A percentile compares a stretch with the other conserved stretches of the same genome.
Conservation (phyloP, 2,888 invertebrate genomes). For the Drosophila anomalata region DNA sequence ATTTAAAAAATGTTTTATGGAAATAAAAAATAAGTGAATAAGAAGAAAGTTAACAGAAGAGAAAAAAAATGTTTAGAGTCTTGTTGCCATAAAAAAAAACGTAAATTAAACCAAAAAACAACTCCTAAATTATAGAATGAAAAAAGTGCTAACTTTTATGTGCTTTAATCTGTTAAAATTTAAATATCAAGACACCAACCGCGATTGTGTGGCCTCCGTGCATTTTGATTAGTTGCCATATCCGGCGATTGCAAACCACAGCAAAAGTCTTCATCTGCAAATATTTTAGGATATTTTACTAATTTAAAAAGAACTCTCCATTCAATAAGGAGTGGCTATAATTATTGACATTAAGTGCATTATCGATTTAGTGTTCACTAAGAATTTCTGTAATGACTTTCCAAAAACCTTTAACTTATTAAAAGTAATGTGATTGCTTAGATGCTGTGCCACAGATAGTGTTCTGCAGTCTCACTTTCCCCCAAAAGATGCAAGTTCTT, state of each 20-base stretch:
- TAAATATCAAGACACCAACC: constrained; percentile 79
- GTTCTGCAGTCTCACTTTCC: background rate
- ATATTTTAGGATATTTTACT: constrained; percentile 36
- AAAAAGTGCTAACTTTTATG: background rate
- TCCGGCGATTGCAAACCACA: constrained; percentile 92
- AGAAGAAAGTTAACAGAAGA: background rate
- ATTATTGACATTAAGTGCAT: constrained; percentile 2
- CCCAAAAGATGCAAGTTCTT: constrained; percentile 11
- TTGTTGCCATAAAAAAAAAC: background rate
- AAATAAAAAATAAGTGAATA: constrained; percentile 6
- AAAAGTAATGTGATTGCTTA: constrained; percentile 34
- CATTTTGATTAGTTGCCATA: constrained; percentile 88
- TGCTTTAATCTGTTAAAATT: background rate
- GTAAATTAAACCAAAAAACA: background rate
- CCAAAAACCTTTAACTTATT: constrained; percentile 15
- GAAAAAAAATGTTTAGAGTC: background rate
- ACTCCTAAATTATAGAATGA: background rate
- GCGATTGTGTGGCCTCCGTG: constrained; percentile 83
- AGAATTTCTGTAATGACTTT: constrained; percentile 3
- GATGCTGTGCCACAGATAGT: constrained; percentile 20
- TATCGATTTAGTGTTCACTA: background rate
- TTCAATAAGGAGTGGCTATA: background rate
- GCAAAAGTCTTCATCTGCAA: constrained; percentile 95
- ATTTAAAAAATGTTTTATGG: background rate
- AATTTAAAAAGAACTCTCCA: background rate